Evolutionary conservation across 2,113 vertebrate genomes (phyloP), one percentile per base, ranked within the genome.

Genomic region (Etheostoma spectabile): DNA sequence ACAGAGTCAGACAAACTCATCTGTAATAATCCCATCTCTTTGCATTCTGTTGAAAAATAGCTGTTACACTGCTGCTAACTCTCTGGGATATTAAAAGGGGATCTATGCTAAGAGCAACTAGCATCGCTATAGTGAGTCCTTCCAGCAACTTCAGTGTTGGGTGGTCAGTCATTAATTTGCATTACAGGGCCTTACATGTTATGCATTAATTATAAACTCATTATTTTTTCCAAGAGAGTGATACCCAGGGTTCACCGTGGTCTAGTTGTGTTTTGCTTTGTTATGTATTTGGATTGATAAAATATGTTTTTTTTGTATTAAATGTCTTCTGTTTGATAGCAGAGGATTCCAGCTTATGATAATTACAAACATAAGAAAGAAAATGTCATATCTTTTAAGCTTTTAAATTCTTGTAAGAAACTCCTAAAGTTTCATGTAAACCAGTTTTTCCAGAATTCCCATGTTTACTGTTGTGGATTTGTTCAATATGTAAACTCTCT

Each of bases 41-140:
- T 91, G 82, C 74, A 77, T 88, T 91, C 22, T 81, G 77, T 55
- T 92, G 91, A 92, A 90, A 91, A 93, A 92, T 93, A 86, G 87
- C 89, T 85, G 55, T 86, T 81, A 62, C 19, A 1, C 59, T 74
- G 80, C 74, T 70, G 78, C 76, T 85, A 87, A 93, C 85, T 77
- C 82, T 74, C 59, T 0, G 55, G 91, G 84, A 91, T 90, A 88
- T 90, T 90, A 91, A 88, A 78, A 77, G 67, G 63, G 53, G 74
- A 38, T 80, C 60, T 63, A 68, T 49, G 24, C 67, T 16, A 77
- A 88, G 59, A 91, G 46, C 65, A 68, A 81, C 74, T 65, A 83
- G 78, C 76, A 87, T 84, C 83, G 83, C 67, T 27, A 12, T 19
- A 61, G 72, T 75, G 80, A 83, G 78, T 84, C 82, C 75, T 88